These are phyloP conservation scores for Myotis davidii DNA, from an alignment of 2,113 vertebrate genomes.

Conservation along the genomic window DNA sequence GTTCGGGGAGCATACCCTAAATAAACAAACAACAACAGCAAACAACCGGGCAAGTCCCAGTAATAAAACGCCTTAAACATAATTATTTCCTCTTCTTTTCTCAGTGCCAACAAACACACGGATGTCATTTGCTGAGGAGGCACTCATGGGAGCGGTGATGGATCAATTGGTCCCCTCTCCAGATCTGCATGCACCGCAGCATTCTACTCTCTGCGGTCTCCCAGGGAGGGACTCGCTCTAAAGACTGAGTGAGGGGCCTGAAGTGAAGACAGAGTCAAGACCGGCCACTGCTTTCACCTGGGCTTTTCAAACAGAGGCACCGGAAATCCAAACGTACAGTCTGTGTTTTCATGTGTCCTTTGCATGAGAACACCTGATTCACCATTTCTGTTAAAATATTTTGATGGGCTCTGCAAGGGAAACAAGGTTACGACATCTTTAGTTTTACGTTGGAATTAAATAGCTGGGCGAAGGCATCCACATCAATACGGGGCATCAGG, in stretches of 20 bases:
- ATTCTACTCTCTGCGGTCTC: not conserved
- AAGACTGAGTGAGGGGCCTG: not conserved
- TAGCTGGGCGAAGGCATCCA: not conserved
- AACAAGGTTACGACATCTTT: not conserved
- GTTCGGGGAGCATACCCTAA: not conserved
- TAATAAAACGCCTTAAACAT: not conserved
- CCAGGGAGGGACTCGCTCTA: too few relatives aligned
- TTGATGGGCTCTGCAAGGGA: not conserved
- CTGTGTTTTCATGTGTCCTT: not conserved
- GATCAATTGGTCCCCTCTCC: not conserved
- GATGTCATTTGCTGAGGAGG: not conserved
- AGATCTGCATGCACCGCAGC: not conserved
- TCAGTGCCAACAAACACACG: not conserved
- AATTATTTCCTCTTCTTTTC: not conserved
- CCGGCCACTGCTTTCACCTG: not conserved
- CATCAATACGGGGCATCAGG: rapidly evolving
- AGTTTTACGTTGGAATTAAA: not conserved
- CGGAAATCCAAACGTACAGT: not conserved
- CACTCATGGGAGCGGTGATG: not conserved
- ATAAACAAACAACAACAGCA: not conserved
- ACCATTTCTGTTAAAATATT: not conserved
- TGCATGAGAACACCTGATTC: not conserved
- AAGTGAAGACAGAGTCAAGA: not conserved
- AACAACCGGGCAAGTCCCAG: not conserved
- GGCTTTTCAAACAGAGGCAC: not conserved